Conservation (phyloP, 2,113 vertebrate species). For the Sardina pilchardus region DNA sequence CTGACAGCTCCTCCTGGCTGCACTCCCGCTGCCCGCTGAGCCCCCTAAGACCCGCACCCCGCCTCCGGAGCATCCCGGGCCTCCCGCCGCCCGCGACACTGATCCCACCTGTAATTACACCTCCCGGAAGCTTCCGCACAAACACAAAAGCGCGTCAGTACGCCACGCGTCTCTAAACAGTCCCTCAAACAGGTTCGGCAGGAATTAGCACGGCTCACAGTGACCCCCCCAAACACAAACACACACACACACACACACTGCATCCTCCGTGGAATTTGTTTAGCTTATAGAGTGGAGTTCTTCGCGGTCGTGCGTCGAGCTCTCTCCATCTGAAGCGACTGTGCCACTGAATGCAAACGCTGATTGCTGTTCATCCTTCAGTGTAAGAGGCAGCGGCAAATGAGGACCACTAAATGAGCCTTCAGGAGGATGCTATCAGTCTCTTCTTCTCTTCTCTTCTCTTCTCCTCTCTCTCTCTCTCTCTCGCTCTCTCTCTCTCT, state of each 20-base stretch:
- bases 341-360: background rate
- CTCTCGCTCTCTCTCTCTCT: background rate
- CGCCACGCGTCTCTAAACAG: background rate
- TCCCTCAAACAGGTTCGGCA: background rate
- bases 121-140: background rate
- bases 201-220: background rate
- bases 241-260: too few relatives aligned
- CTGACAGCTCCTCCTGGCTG: slow-evolving; percentile 16
- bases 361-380: background rate
- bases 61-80: background rate
- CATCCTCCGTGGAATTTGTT: background rate
- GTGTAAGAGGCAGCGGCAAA: background rate
- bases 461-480: background rate
- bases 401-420: background rate
- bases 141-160: background rate
- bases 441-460: background rate
- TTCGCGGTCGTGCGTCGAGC: background rate
- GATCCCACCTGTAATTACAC: slow-evolving; percentile 16
- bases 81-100: background rate
- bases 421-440: background rate
- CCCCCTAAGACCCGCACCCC: background rate
- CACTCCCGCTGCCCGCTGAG: background rate
- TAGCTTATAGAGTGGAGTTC: background rate
- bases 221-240: background rate
- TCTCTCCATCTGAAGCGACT: background rate